phyloP scores from a whole-genome alignment of 92 coral and sea anemone species.

The Blastomussa wellsi region DNA sequence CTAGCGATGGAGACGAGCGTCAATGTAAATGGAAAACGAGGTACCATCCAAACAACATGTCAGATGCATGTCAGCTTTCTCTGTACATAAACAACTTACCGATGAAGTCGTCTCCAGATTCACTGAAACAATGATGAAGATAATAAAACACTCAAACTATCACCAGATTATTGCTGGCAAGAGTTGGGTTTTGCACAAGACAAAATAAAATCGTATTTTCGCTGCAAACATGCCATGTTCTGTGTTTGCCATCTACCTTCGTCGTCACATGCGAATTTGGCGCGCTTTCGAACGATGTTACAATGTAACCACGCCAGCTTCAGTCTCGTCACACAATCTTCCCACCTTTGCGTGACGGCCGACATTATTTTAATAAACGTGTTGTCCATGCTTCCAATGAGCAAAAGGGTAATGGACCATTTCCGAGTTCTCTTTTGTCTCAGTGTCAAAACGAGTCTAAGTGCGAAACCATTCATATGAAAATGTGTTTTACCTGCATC shows the following conservation, averaged over 20 bases:
- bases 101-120: not conserved
- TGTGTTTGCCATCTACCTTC: not conserved
- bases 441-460: too few relatives aligned
- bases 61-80: not conserved
- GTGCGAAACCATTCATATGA: too few relatives aligned
- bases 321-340: not conserved
- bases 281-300: not conserved
- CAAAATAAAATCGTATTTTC: slow-evolving; percentile 11
- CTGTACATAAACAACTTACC: not conserved
- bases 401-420: too few relatives aligned
- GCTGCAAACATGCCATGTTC: not conserved
- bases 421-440: too few relatives aligned
- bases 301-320: not conserved
- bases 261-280: not conserved
- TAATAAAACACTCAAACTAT: not conserved
- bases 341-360: not conserved
- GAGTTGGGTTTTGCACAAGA: not conserved
- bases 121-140: not conserved
- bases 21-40: not conserved
- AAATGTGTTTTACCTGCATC: too few relatives aligned
- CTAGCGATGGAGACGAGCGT: not conserved
- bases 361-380: not conserved
- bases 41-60: slow-evolving; percentile 1
- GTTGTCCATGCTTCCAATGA: not conserved
- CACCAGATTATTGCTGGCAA: not conserved